Evolutionary conservation across 2,888 invertebrate species (phyloP), one percentile per base, ranked within the genome.

Genomic region (Aleiodes leptofemur): DNA sequence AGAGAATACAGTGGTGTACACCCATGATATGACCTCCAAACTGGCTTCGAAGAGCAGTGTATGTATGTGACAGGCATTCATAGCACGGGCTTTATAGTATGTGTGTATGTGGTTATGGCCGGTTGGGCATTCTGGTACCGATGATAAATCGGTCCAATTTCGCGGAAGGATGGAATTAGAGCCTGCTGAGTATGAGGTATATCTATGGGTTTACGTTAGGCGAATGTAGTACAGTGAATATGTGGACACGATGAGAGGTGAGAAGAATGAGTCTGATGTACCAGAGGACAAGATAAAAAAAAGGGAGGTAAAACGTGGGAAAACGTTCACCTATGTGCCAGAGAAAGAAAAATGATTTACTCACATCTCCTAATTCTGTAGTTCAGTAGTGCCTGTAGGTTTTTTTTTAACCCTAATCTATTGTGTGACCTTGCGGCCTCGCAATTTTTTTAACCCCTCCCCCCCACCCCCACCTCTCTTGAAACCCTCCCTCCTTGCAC

Each of bases 51-150:
- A 55, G 55, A 66, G 38, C 13, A 38, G 70, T 48, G 74, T 55
- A 66, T 74, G 74, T 74, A 57, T 74, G 56, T 71, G 74, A 74
- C 74, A 74, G 71, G 71, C 61, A 74, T 74, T 71, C 74, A 66
- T 9, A 48, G 29, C 16, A 1, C 23, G 51, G 61, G 51, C 31
- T 14, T 50, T n/a, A 38, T 8, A n/a, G 23, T 51, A 29, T 69
- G 56, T 56, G 56, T 56, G 64, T 16, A 23, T 48, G 48, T 48
- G 14, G 16, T 43, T 43, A 23, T 16, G 64, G 64, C 64, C 48
- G 34, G 59, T 59, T 59, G 64, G 23, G 43, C 64, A 43, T 64
- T 64, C 43, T 43, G 43, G 64, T 64, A 43, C 50, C 59, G 50
- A 73, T 73, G 73, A 73, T 73, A 50, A 56, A 73, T 73, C 31